A percentile compares a stretch with the other conserved stretches of the same genome.
These are phyloP conservation scores for Timandra comae DNA, from an alignment of 2,888 invertebrate genomes.

Conservation along the genomic window DNA sequence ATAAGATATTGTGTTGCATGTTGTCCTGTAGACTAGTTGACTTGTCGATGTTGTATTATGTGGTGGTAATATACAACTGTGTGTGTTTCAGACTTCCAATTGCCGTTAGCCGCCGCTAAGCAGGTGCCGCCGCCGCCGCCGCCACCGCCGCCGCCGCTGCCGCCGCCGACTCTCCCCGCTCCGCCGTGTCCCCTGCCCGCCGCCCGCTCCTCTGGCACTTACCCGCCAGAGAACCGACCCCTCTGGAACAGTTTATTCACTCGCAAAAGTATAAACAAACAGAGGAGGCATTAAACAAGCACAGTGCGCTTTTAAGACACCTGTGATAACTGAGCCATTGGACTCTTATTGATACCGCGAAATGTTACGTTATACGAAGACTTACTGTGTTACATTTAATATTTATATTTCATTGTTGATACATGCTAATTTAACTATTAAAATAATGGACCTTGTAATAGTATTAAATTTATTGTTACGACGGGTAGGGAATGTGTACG, in stretches of 20 bases:
- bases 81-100: slow-evolving; percentile 14
- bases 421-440: too few species aligned
- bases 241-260: slow-evolving; percentile 14
- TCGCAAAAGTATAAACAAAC: neutral
- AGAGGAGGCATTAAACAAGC: neutral
- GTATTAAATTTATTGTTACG: too few species aligned
- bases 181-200: slow-evolving; percentile 11
- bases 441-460: too few species aligned
- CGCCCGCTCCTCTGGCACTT: slow-evolving; percentile 9
- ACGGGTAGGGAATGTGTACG: too few species aligned
- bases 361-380: too few species aligned
- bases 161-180: slow-evolving; percentile 13
- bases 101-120: slow-evolving; percentile 2
- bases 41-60: too few species aligned
- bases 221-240: slow-evolving; percentile 9
- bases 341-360: neutral
- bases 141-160: slow-evolving; percentile 14
- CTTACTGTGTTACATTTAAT: too few species aligned
- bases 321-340: neutral
- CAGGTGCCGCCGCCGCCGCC: slow-evolving; percentile 10
- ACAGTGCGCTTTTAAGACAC: neutral
- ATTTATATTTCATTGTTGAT: too few species aligned
- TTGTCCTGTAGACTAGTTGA: too few species aligned
- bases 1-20: too few species aligned
- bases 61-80: too few species aligned